Evolutionary conservation across 1,140 invertebrate species (phyloP).

Genomic region (Theocolax elegans): DNA sequence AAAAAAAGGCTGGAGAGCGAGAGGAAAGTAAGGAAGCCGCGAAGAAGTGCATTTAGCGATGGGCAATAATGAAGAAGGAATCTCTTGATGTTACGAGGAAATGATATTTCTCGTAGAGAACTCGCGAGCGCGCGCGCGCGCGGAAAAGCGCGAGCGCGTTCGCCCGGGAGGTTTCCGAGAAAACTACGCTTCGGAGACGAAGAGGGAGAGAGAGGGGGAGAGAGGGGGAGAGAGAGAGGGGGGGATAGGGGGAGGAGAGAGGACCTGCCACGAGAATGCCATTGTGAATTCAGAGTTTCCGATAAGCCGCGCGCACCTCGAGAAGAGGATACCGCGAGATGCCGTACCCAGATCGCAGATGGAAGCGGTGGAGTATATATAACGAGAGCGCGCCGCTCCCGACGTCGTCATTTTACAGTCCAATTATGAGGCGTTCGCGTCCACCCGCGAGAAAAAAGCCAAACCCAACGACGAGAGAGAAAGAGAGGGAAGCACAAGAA

Average conservation of each 20-base stretch:
- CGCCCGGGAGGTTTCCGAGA: not conserved
- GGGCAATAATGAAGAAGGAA: constrained; percentile 28
- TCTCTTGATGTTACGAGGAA: constrained; percentile 23
- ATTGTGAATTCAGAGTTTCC: constrained; percentile 23
- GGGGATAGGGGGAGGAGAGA: constrained; percentile 4
- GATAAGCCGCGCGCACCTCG: not conserved
- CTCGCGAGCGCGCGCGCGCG: not conserved
- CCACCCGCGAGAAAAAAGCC: not conserved
- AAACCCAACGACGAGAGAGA: not conserved
- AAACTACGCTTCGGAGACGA: not conserved
- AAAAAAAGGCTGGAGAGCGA: not conserved
- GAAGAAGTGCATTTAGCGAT: constrained; percentile 25
- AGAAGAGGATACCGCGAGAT: not conserved
- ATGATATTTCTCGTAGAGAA: constrained; percentile 6
- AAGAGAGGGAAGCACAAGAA: not conserved
- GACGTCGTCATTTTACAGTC: constrained; percentile 24
- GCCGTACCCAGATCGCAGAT: no score
- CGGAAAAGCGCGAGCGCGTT: not conserved
- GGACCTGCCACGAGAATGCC: no score
- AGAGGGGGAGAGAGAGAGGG: no score
- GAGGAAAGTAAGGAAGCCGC: not conserved
- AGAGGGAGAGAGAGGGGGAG: not conserved
- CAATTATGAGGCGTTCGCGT: constrained; percentile 30
- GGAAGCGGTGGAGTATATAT: not conserved
- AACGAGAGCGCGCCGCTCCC: not conserved